Evolutionary conservation across 2,888 invertebrate genomes (phyloP).

Genomic region (Drosophila yooni): DNA sequence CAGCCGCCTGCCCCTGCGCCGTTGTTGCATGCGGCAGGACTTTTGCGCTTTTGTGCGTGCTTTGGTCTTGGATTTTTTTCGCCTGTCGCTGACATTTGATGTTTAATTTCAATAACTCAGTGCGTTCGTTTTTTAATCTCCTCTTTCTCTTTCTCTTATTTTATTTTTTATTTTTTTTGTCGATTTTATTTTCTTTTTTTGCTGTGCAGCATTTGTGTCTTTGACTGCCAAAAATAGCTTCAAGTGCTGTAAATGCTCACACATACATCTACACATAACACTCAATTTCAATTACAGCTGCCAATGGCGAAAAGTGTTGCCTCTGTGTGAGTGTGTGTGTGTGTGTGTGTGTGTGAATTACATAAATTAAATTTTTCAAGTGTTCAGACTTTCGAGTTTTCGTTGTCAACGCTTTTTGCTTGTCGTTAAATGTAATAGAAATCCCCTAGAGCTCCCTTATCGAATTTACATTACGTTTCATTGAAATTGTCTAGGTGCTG

Average conservation of each 20-base stretch:
- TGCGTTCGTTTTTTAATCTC: slow-evolving; percentile 63
- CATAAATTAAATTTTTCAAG: slow-evolving; percentile 57
- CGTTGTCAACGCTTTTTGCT: slow-evolving; percentile 33
- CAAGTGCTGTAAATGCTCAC: slow-evolving; percentile 52
- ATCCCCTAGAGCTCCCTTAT: slow-evolving; percentile 11
- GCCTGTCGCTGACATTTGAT: slow-evolving; percentile 78
- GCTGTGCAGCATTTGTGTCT: slow-evolving; percentile 53
- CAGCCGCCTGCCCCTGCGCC: neutral
- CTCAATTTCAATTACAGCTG: slow-evolving; percentile 73
- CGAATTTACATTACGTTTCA: slow-evolving; percentile 25
- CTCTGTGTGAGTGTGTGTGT: slow-evolving; percentile 4
- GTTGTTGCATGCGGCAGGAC: slow-evolving; percentile 68
- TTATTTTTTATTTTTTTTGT: slow-evolving; percentile 8
- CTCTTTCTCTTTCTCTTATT: neutral
- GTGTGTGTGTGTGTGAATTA: slow-evolving; percentile 53
- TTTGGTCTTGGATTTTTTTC: slow-evolving; percentile 42
- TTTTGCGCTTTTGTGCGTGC: slow-evolving; percentile 75
- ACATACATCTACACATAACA: slow-evolving; percentile 10
- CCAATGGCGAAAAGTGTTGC: slow-evolving; percentile 72
- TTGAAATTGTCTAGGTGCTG: slow-evolving; percentile 18
- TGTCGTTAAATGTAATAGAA: slow-evolving; percentile 13
- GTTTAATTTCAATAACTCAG: slow-evolving; percentile 82
- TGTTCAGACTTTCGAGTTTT: slow-evolving; percentile 33
- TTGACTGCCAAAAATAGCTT: slow-evolving; percentile 71
- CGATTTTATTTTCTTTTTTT: neutral